phyloP scores from a whole-genome alignment of 2,797 vertebrate species.

The Onychomys torridus region DNA sequence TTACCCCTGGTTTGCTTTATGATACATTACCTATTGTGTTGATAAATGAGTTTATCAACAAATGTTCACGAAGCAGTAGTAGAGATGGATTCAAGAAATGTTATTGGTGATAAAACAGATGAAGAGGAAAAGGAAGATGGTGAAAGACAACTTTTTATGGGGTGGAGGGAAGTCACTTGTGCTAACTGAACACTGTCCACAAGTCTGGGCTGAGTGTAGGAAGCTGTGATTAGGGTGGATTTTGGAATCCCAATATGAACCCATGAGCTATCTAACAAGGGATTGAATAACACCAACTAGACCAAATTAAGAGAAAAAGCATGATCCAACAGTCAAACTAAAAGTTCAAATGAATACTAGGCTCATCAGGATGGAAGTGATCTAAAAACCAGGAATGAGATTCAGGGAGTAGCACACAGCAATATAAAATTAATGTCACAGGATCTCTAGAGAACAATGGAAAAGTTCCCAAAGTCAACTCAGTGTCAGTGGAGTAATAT shows the following conservation, averaged over 20 bases:
- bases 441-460: background rate
- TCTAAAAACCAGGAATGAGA: background rate
- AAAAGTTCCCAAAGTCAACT: background rate
- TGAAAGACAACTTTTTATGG: background rate
- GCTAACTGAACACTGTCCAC: background rate
- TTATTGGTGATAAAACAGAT: background rate
- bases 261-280: background rate
- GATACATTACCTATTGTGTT: background rate
- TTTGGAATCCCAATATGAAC: background rate
- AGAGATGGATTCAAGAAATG: background rate
- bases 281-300: background rate
- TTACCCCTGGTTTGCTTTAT: background rate
- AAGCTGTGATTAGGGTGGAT: background rate
- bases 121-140: background rate
- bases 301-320: background rate
- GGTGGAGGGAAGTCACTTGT: accelerated
- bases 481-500: background rate
- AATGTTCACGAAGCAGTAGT: background rate
- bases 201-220: background rate
- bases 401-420: background rate
- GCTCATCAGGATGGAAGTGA: background rate
- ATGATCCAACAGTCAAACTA: background rate
- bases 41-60: background rate
- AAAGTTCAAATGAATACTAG: background rate
- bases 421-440: background rate